Evolutionary conservation across 1,140 invertebrate species (phyloP), one percentile per base, ranked within the genome.

Genomic region (Drosophila biarmipes): DNA sequence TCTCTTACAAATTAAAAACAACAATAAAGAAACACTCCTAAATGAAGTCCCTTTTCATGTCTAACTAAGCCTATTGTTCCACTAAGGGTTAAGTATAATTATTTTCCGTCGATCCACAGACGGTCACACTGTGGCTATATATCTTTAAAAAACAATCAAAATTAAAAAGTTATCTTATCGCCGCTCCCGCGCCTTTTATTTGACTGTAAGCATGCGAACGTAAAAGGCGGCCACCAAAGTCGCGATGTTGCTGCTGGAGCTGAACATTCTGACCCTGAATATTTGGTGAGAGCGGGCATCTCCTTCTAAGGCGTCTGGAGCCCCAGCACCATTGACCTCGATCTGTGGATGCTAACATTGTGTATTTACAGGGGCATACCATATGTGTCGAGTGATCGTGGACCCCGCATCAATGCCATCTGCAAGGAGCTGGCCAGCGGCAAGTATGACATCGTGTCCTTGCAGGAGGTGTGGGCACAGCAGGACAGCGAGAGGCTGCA

Each of bases 381-480:
- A 68, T 94, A 95, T 66, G 92, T 97, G 73, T 96, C 97, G 4
- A 96, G 96, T 92, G 93, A 98, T 87, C 94, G 96, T 48, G 93
- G 93, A 53, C 93, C 94, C 67, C 94, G 98, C 86, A 96, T 99
- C 64, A 89, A 94, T 77, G 97, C 97, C 10, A 97, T 99, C 71
- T 96, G 95, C 34, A 94, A 96, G 48, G 94, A 95, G 79, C 91
- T 99, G 45, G 90, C 92, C 11, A 93, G 92, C 19, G 95, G 94
- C 49, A 92, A 94, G 17, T 97, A 97, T 93, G 97, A 98, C 92
- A 94, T 99, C 80, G 96, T 98, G 2, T 97, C 97, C 61, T 92
- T 99, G 12, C 97, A 99, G 94, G 98, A 99, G 94, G 94, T 99
- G 14, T 98, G 97, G 97, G 93, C 94, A 8, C 92, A 95, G 34